phyloP scores from a whole-genome alignment of 2,888 invertebrate species.

The Agrochola macilenta region DNA sequence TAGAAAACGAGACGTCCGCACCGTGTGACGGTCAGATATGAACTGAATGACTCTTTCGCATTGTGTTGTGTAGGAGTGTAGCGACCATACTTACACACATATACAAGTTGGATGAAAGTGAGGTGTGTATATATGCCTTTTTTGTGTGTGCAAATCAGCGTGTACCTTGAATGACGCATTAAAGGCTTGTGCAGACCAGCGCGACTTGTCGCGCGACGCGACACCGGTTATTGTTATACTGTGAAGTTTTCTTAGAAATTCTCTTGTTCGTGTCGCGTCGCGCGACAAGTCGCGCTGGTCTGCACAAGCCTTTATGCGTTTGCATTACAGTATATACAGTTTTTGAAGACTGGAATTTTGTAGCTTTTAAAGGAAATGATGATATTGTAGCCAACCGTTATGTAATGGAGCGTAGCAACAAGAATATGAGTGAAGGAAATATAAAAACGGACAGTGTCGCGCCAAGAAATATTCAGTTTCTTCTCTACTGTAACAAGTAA shows the following conservation, averaged over 20 bases:
- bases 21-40: conserved; percentile 74
- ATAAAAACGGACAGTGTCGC: background rate
- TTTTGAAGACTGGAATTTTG: conserved; percentile 21
- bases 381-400: conserved; percentile 6
- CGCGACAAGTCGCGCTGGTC: too few species aligned
- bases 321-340: conserved; percentile 25
- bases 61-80: conserved; percentile 60
- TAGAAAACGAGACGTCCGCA: conserved; percentile 71
- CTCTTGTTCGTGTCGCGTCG: too few species aligned
- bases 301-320: conserved; percentile 71
- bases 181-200: too few species aligned
- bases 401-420: conserved; percentile 26
- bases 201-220: too few species aligned
- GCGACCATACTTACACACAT: conserved; percentile 67
- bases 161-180: conserved; percentile 74
- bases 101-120: conserved; percentile 76
- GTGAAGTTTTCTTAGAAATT: too few species aligned
- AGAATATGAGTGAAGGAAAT: conserved; percentile 16
- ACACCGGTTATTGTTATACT: too few species aligned
- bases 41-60: conserved; percentile 80
- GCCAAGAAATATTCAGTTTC: conserved; percentile 23
- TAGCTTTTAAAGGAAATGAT: background rate
- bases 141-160: conserved; percentile 71
- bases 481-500: background rate
- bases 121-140: conserved; percentile 68